Base-by-base conservation (phyloP, 2,113 vertebrate genomes). In the Eclectus roratus region DNA sequence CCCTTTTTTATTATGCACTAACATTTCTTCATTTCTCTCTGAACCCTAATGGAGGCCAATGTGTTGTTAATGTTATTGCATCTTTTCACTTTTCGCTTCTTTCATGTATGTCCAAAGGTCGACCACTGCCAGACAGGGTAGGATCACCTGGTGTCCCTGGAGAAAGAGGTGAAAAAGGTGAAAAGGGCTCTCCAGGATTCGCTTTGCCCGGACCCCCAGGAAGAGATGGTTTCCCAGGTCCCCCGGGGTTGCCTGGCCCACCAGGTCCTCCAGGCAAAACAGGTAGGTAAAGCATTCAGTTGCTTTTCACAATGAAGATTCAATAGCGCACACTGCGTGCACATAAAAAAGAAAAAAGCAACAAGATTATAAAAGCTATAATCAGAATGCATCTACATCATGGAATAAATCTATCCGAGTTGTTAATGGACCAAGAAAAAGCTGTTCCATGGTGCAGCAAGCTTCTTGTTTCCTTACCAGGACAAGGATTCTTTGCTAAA, bases 71-170 rank as follows among this genome's bases (percentile, higher is more conserved):
- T 33, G 13, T 58, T 66, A 46, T 19, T 81, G 44, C 78, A 39
- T 31, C n/a, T 80, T 46, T 90, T 88, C 60, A 47, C 11, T 39
- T 86, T 35, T n/a, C 23, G 41, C 35, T 71, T 72, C 47, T 70
- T 84, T 89, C 31, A 39, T 49, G 1, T 28, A 3, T 35, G 3
- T 50, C 58, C 58, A n/a, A 92, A 96, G 96, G 96, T 76, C 80
- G 31, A 37, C 79, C 97, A 2, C 3, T 95, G 53, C 97, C 98
- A 46, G 99, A 98, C 3, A 97, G 97, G 55, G 43, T 52, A 37
- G 99, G 99, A 83, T 97, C 98, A 35, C 98, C 93, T 14, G 99
- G 99, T 70, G 95, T 97, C 46, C 98, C 98, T 53, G 99, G 99
- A 15, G 97, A 98, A 17, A 78, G 96, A 84, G 99, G 99, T 63